These are phyloP conservation scores for Oryzias melastigma DNA, from an alignment of 2,113 vertebrate species.

Conservation along the genomic window DNA sequence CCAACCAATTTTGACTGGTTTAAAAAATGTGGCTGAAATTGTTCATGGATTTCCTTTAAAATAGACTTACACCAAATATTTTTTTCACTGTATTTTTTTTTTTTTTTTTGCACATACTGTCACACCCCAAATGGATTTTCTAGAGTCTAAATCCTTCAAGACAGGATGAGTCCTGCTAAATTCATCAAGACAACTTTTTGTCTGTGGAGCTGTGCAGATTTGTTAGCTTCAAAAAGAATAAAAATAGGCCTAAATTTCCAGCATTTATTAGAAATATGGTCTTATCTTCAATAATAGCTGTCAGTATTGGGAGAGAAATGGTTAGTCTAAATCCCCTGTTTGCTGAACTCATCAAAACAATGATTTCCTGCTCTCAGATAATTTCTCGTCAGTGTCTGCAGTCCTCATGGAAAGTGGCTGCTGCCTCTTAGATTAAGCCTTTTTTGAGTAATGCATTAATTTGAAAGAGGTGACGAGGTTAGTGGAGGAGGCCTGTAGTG, in stretches of 20 bases:
- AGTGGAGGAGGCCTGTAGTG: slow-evolving; percentile 24
- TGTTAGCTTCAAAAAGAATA: no score
- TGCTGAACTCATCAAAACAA: slow-evolving; percentile 46
- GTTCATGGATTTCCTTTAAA: no score
- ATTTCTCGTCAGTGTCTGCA: slow-evolving; percentile 26
- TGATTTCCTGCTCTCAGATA: slow-evolving; percentile 15
- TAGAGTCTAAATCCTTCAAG: no score
- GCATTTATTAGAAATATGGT: background rate
- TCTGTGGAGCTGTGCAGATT: no score
- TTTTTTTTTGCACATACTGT: no score
- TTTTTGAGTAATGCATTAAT: slow-evolving; percentile 36
- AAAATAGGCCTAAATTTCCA: slow-evolving; percentile 3
- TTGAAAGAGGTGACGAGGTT: slow-evolving; percentile 25
- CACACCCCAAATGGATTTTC: no score
- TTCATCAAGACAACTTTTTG: no score
- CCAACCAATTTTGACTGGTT: no score
- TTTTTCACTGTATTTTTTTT: no score
- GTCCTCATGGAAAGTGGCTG: slow-evolving; percentile 31
- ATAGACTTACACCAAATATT: no score
- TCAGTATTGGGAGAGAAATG: slow-evolving; percentile 14
- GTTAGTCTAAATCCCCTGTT: slow-evolving; percentile 23
- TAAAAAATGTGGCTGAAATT: no score
- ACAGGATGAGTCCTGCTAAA: no score
- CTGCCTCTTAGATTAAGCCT: slow-evolving; percentile 37
- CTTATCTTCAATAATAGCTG: slow-evolving; percentile 18